Conservation (phyloP, 2,888 invertebrate genomes). For the Pristionchus arcanus region DNA sequence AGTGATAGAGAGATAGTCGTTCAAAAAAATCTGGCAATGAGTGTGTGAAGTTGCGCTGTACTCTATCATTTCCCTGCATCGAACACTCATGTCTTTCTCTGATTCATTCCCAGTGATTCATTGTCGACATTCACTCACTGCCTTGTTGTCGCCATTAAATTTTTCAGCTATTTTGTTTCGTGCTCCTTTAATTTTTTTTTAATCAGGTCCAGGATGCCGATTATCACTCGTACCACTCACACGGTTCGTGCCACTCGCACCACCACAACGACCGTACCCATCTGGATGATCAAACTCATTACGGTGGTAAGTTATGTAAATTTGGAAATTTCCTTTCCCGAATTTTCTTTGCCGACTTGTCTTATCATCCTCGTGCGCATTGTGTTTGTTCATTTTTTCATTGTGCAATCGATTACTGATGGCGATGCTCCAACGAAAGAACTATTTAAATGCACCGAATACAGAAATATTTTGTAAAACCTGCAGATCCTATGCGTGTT, state of each 20-base stretch:
- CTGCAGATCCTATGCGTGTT: conserved; percentile 42
- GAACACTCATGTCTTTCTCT: background rate
- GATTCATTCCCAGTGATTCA: conserved; percentile 39
- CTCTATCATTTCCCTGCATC: background rate
- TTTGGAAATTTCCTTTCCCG: no score
- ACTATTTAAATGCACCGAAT: background rate
- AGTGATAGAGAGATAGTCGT: background rate
- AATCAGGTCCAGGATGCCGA: conserved; percentile 13
- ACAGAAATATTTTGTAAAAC: background rate
- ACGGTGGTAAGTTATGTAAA: conserved; percentile 54
- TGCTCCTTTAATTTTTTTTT: background rate
- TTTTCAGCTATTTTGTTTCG: background rate
- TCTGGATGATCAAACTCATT: conserved; percentile 56
- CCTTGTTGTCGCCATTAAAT: background rate
- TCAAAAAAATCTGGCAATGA: background rate
- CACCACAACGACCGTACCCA: conserved; percentile 51
- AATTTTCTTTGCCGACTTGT: no score
- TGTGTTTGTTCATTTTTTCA: no score
- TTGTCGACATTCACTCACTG: background rate
- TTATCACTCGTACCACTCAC: conserved; percentile 32
- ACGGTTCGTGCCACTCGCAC: conserved; percentile 24
- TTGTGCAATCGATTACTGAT: no score
- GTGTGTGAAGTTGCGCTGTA: background rate
- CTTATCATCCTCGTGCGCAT: no score
- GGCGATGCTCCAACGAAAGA: no score